Conservation (phyloP, 2,888 invertebrate genomes). For the Ischnura elegans region DNA sequence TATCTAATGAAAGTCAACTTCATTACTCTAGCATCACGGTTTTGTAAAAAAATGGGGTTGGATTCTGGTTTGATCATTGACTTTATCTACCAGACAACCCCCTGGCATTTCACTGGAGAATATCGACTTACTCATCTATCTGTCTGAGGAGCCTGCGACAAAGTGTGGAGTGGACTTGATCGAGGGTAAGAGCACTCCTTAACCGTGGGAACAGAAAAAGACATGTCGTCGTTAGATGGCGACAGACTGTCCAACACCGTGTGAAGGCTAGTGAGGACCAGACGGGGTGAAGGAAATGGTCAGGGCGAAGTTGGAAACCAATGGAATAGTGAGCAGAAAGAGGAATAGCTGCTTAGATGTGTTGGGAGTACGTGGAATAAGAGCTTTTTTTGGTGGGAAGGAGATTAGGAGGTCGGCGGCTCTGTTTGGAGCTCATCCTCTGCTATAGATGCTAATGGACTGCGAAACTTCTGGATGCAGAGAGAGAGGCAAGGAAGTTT, state of each 20-base stretch:
- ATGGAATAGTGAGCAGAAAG: background rate
- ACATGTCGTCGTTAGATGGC: too few species aligned
- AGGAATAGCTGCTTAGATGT: background rate
- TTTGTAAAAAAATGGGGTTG: too few species aligned
- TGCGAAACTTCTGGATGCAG: constrained; percentile 40
- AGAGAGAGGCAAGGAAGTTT: background rate
- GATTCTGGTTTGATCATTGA: too few species aligned
- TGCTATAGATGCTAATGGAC: constrained; percentile 55
- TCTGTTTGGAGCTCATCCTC: background rate
- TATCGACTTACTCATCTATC: too few species aligned
- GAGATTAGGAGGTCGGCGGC: background rate
- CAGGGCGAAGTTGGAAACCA: too few species aligned
- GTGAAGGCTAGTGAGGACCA: background rate
- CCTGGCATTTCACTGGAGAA: too few species aligned
- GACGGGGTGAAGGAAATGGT: background rate
- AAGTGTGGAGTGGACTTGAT: background rate
- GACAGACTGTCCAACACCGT: background rate
- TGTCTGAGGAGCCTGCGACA: too few species aligned
- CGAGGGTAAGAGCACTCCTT: background rate
- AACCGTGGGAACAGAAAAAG: constrained; percentile 31
- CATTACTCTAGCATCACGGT: too few species aligned
- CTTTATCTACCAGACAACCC: too few species aligned
- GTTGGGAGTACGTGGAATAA: background rate
- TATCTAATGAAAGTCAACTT: too few species aligned
- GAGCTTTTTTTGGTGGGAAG: background rate